Evolutionary conservation across 2,888 invertebrate genomes (phyloP).

Genomic region (Pristionchus exspectatus): DNA sequence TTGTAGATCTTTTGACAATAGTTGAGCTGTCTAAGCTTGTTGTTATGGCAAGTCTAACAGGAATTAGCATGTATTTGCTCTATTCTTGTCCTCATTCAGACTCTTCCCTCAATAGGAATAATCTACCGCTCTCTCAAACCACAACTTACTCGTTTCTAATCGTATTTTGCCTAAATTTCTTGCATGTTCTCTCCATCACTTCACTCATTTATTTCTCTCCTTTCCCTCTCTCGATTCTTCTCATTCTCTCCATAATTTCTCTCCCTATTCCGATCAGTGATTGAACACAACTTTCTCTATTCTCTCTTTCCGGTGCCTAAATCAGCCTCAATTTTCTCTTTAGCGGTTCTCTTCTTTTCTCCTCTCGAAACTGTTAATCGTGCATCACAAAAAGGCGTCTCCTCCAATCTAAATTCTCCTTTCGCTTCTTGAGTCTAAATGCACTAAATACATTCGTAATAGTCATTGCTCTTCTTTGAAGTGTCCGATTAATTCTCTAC

Average conservation of each 20-base stretch:
- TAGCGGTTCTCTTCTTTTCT: background rate
- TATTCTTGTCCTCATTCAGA: background rate
- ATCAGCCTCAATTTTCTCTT: conserved; percentile 35
- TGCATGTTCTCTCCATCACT: conserved; percentile 9
- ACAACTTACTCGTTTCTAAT: conserved; percentile 13
- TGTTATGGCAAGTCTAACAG: background rate
- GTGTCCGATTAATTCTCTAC: background rate
- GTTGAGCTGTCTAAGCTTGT: background rate
- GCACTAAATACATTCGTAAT: conserved; percentile 10
- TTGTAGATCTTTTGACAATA: background rate
- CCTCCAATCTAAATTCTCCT: background rate
- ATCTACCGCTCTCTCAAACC: background rate
- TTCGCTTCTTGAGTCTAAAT: conserved; percentile 12
- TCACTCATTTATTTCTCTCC: background rate
- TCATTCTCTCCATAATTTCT: conserved; percentile 13
- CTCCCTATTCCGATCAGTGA: conserved; percentile 30
- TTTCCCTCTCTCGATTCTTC: background rate
- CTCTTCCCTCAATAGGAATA: background rate
- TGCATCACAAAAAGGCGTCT: background rate
- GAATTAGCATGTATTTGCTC: background rate
- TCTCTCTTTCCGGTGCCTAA: background rate
- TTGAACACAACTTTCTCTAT: conserved; percentile 12
- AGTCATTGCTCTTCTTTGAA: background rate
- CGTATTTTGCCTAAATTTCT: conserved; percentile 28
- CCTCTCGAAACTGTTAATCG: conserved; percentile 12